These are phyloP conservation scores for Hipparchia sbordonii DNA, from an alignment of 2,888 invertebrate genomes.

Conservation along the genomic window DNA sequence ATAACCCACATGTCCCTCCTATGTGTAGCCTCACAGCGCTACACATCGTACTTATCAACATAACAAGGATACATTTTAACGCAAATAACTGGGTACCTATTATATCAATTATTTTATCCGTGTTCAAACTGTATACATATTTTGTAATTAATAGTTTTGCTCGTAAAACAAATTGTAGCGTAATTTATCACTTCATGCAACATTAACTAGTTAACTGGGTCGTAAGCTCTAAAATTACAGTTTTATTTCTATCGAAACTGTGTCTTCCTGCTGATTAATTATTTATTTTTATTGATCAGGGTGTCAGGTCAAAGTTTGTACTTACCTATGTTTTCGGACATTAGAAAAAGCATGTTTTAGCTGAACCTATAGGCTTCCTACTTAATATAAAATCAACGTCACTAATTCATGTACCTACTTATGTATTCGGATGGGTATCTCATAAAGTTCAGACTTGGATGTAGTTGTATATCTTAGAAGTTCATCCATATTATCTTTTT, in stretches of 20 bases:
- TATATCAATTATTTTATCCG: not conserved
- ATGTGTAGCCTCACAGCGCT: not conserved
- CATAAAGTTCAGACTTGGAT: too few relatives aligned
- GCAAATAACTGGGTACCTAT: not conserved
- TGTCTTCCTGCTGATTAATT: not conserved
- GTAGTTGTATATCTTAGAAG: too few relatives aligned
- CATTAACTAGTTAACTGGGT: constrained; percentile 6
- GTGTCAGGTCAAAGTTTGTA: not conserved
- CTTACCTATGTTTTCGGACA: not conserved
- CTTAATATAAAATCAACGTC: too few relatives aligned
- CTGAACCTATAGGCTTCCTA: too few relatives aligned
- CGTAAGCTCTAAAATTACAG: constrained; percentile 11
- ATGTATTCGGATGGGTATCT: too few relatives aligned
- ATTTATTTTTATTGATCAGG: not conserved
- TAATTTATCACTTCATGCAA: constrained; percentile 12
- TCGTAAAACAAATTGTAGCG: constrained; percentile 6
- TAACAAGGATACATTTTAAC: too few relatives aligned
- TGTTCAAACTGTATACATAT: not conserved
- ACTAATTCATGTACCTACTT: too few relatives aligned
- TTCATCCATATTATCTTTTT: too few relatives aligned
- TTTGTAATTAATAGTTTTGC: constrained; percentile 4
- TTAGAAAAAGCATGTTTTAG: not conserved
- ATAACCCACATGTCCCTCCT: constrained; percentile 7
- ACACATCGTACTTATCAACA: too few relatives aligned
- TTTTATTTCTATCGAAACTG: not conserved